These are phyloP conservation scores for Pterois miles DNA, from an alignment of 2,797 vertebrate genomes.

Conservation along the genomic window DNA sequence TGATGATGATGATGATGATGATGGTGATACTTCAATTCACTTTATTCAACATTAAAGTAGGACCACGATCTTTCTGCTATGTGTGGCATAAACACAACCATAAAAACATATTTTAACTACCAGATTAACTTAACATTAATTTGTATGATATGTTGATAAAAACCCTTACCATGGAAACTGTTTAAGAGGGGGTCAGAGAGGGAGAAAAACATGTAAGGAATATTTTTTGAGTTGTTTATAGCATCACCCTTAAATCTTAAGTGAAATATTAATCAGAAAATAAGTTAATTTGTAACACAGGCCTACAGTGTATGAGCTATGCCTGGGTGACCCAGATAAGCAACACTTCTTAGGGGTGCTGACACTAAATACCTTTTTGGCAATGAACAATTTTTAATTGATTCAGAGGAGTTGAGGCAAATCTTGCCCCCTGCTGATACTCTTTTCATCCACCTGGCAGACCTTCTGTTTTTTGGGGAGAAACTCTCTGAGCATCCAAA, in stretches of 20 bases:
- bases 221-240: constrained; percentile 2
- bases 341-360: constrained; percentile 1
- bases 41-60: background rate
- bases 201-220: background rate
- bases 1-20: too few species aligned
- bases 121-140: background rate
- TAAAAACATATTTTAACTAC: too few species aligned
- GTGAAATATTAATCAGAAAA: constrained; percentile 14
- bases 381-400: constrained; percentile 25
- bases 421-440: constrained; percentile 9
- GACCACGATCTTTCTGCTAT: background rate
- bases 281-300: background rate
- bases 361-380: constrained; percentile 1
- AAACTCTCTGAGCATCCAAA: constrained; percentile 8
- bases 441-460: constrained; percentile 16
- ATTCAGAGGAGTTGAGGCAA: constrained; percentile 23
- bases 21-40: background rate
- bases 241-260: background rate
- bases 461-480: background rate
- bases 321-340: constrained; percentile 37
- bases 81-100: background rate
- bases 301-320: background rate
- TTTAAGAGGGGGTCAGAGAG: background rate
- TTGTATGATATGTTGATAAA: background rate
- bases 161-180: constrained; percentile 9